Evolutionary conservation across 2,113 vertebrate species (phyloP).

Genomic region (Hypomesus transpacificus): DNA sequence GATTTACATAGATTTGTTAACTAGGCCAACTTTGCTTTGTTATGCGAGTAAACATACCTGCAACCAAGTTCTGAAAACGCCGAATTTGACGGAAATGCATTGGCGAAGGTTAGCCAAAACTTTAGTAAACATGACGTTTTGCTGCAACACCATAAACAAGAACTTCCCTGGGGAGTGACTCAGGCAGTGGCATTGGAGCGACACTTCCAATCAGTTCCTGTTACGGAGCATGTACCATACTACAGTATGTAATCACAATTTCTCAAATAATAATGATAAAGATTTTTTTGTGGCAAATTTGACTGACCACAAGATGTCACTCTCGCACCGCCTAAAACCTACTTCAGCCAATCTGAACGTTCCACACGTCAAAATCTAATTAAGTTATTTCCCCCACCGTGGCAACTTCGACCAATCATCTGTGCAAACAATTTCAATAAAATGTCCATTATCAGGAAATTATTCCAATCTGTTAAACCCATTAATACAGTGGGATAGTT

Average conservation of each 20-base stretch:
- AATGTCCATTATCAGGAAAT: background rate
- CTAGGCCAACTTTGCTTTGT: background rate
- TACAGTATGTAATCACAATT: background rate
- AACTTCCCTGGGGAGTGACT: no score
- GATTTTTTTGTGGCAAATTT: no score
- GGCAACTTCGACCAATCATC: background rate
- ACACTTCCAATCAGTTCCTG: background rate
- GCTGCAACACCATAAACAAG: background rate
- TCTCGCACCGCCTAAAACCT: background rate
- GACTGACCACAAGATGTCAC: slow-evolving; percentile 26
- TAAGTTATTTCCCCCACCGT: background rate
- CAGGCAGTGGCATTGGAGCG: no score
- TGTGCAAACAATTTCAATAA: slow-evolving; percentile 1
- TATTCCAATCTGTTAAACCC: background rate
- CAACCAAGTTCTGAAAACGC: background rate
- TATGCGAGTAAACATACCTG: slow-evolving; percentile 7
- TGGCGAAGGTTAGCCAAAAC: background rate
- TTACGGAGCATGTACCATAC: background rate
- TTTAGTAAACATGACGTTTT: background rate
- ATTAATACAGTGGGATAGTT: slow-evolving; percentile 5
- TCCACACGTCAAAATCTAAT: background rate
- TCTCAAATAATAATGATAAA: no score
- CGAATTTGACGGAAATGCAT: background rate
- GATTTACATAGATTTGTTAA: background rate
- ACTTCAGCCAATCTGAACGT: no score